Evolutionary conservation across 2,113 vertebrate species (phyloP).

Genomic region (Brachyhypopomus gauderio): DNA sequence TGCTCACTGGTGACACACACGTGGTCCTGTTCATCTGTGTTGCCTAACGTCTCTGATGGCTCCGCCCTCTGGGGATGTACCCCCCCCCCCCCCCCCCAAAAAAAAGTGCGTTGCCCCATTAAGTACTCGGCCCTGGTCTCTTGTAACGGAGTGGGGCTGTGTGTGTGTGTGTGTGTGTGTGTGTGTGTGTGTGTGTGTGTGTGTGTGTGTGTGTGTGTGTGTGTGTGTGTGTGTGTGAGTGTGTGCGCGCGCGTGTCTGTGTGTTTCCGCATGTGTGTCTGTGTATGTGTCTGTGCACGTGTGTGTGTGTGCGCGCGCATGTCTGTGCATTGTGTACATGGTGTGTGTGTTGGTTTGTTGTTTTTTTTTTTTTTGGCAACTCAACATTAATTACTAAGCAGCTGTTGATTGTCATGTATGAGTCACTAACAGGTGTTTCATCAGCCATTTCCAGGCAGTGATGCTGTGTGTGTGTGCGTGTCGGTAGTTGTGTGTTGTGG

Average conservation of each 20-base stretch:
- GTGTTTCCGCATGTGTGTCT: no score
- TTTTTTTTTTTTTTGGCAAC: background rate
- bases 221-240: background rate
- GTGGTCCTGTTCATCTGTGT: constrained; percentile 8
- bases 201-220: background rate
- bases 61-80: background rate
- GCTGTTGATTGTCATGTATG: constrained; percentile 51
- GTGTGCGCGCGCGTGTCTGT: background rate
- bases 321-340: background rate
- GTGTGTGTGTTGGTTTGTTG: background rate
- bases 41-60: no score
- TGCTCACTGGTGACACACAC: constrained; percentile 4
- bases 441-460: constrained; percentile 55
- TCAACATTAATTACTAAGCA: constrained; percentile 38
- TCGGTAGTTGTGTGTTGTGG: constrained; percentile 60
- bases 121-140: background rate
- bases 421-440: constrained; percentile 54
- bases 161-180: background rate
- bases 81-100: background rate
- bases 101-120: background rate
- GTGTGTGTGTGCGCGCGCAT: background rate
- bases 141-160: background rate
- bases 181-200: background rate
- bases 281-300: background rate
- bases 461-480: constrained; percentile 55